Evolutionary conservation across 2,888 invertebrate genomes (phyloP).

Genomic region (Heliconius hortense): DNA sequence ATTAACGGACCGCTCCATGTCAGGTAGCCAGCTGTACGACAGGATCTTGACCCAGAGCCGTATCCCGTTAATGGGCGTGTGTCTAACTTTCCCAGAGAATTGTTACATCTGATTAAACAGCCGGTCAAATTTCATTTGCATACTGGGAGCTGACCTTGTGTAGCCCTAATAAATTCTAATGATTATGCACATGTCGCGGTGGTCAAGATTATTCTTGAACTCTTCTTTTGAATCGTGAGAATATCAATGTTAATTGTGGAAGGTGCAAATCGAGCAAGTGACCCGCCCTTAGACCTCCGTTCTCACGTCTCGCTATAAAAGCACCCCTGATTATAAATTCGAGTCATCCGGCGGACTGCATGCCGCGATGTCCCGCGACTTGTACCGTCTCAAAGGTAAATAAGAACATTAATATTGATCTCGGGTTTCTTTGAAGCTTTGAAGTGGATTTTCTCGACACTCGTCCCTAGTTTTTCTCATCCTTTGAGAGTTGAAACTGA

Average conservation of each 20-base stretch:
- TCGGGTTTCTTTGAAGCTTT: slow-evolving; percentile 71
- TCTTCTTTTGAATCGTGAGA: slow-evolving; percentile 73
- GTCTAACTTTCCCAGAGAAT: slow-evolving; percentile 62
- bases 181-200: slow-evolving; percentile 63
- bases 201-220: slow-evolving; percentile 63
- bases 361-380: slow-evolving; percentile 59
- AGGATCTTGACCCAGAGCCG: slow-evolving; percentile 52
- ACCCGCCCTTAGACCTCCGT: slow-evolving; percentile 69
- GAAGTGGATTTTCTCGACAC: slow-evolving; percentile 66
- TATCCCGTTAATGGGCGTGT: slow-evolving; percentile 52
- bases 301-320: slow-evolving; percentile 70
- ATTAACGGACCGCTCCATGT: slow-evolving; percentile 66
- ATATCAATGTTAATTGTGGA: slow-evolving; percentile 55
- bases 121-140: slow-evolving; percentile 63
- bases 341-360: slow-evolving; percentile 66
- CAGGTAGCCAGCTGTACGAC: slow-evolving; percentile 67
- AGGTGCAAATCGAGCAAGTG: slow-evolving; percentile 78
- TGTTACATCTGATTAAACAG: slow-evolving; percentile 58
- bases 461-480: slow-evolving; percentile 61
- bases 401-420: slow-evolving; percentile 79
- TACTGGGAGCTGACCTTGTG: slow-evolving; percentile 71
- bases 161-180: slow-evolving; percentile 76
- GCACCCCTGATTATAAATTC: slow-evolving; percentile 77
- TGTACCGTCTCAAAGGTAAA: slow-evolving; percentile 72
- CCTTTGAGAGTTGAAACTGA: slow-evolving; percentile 69